phyloP scores from a whole-genome alignment of 2,113 vertebrate species.

The Zosterops lateralis region DNA sequence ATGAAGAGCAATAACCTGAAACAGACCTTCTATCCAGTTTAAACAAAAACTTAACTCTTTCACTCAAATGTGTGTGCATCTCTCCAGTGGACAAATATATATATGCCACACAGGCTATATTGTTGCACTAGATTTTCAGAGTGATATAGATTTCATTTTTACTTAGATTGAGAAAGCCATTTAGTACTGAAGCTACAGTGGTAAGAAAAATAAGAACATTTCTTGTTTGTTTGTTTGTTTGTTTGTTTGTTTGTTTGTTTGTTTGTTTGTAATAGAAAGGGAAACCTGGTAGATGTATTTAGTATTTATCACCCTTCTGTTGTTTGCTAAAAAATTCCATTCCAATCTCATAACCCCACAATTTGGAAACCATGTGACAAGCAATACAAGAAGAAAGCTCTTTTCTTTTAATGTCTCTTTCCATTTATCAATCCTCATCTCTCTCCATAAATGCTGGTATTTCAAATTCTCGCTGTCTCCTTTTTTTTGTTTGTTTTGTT shows the following conservation, averaged over 20 bases:
- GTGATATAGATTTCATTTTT: neutral
- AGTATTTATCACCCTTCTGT: neutral
- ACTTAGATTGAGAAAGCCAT: neutral
- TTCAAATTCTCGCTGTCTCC: neutral
- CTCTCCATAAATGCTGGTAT: neutral
- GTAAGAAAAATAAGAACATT: neutral
- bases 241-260: neutral
- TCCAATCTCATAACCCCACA: neutral
- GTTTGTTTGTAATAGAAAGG: neutral
- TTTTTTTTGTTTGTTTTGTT: no score
- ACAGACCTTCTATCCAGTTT: neutral
- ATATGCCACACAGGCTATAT: neutral
- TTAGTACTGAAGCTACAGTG: neutral
- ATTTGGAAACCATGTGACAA: neutral
- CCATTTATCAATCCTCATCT: neutral
- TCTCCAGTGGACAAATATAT: neutral
- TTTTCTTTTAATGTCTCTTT: neutral
- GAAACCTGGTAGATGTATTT: neutral
- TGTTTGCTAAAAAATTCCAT: neutral
- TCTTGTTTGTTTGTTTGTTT: neutral
- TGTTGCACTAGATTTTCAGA: neutral
- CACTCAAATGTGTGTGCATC: neutral
- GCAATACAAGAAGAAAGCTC: neutral
- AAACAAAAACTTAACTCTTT: neutral
- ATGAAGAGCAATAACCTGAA: neutral